Conservation (phyloP, 2,113 vertebrate genomes). For the Hydrochoerus hydrochaeris region DNA sequence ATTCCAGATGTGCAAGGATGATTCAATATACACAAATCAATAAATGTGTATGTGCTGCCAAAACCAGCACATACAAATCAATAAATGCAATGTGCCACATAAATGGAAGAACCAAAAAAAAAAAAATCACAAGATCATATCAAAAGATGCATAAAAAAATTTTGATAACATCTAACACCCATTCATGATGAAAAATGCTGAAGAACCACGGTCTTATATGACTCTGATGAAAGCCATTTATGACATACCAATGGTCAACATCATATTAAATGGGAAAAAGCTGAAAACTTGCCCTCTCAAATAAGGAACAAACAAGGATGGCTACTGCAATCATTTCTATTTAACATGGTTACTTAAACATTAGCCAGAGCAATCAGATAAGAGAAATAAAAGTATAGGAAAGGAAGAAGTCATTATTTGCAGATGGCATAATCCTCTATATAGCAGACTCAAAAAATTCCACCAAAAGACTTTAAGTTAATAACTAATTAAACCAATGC, state of each 20-base stretch:
- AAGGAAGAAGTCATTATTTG: not conserved
- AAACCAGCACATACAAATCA: not conserved
- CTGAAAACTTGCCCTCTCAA: no score
- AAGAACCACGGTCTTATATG: not conserved
- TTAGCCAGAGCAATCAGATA: not conserved
- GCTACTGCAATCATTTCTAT: no score
- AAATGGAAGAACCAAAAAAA: not conserved
- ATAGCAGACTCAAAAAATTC: no score
- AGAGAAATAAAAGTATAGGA: not conserved
- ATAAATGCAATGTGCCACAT: not conserved
- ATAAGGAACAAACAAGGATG: no score
- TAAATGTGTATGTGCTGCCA: not conserved
- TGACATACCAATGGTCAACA: not conserved
- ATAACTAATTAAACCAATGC: not conserved
- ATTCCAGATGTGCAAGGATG: not conserved
- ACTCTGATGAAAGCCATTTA: not conserved
- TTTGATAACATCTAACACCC: not conserved
- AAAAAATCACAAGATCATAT: not conserved
- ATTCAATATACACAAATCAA: not conserved
- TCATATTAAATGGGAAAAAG: not conserved
- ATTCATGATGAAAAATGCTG: not conserved
- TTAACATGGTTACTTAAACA: not conserved
- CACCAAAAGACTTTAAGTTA: no score
- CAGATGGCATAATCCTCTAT: no score
- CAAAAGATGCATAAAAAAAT: not conserved